phyloP scores from a whole-genome alignment of 2,797 vertebrate species.

The Poliocrania exsul region DNA sequence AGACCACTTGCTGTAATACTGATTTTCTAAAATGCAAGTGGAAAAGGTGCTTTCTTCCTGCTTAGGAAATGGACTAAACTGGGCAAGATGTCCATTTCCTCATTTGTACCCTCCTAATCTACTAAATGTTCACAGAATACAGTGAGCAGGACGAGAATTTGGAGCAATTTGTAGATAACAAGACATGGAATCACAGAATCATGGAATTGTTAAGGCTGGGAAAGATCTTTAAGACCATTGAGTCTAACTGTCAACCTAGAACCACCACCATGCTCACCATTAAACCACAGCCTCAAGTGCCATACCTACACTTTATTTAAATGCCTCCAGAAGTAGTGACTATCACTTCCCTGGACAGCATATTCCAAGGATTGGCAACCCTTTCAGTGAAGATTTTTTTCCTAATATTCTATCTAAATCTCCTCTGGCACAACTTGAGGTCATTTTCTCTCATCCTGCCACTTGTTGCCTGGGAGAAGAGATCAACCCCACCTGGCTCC shows the following conservation, averaged over 20 bases:
- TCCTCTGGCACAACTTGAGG: rapidly evolving
- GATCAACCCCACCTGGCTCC: not conserved
- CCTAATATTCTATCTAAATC: not conserved
- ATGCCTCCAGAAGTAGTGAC: not conserved
- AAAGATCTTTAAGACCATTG: not conserved
- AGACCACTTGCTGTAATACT: not conserved
- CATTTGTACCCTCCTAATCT: not conserved
- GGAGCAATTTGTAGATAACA: not conserved
- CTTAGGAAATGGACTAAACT: not conserved
- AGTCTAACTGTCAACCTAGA: not conserved
- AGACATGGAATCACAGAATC: not conserved
- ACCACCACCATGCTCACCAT: not conserved
- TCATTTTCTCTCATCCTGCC: not conserved
- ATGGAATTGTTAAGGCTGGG: not conserved
- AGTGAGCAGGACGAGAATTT: not conserved
- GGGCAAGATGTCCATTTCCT: not conserved
- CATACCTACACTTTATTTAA: not conserved
- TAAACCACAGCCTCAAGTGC: not conserved
- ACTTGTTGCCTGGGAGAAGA: not conserved
- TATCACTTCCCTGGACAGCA: not conserved
- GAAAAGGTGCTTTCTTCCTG: not conserved
- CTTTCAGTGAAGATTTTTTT: rapidly evolving
- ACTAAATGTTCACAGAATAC: not conserved
- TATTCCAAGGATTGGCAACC: not conserved
- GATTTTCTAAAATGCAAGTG: not conserved